A percentile compares a stretch with the other conserved stretches of the same genome.
These are phyloP conservation scores for Hiodon tergisus DNA, from an alignment of 2,113 vertebrate genomes.

Conservation along the genomic window DNA sequence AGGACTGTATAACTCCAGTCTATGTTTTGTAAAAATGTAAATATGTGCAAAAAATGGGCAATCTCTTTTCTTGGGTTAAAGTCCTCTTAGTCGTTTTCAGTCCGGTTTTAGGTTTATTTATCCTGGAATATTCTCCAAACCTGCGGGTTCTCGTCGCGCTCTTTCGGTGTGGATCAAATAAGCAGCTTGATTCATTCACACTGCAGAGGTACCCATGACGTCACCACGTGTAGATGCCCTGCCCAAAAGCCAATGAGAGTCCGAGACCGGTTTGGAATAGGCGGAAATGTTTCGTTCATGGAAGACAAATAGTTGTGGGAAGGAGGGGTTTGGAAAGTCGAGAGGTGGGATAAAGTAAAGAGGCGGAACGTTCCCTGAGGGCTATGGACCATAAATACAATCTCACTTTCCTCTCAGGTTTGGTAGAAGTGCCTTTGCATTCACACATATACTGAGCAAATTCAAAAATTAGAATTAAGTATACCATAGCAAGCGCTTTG, in stretches of 20 bases:
- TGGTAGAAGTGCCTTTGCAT: neutral
- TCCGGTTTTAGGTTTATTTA: constrained; percentile 29
- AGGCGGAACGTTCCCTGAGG: constrained; percentile 45
- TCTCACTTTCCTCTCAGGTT: neutral
- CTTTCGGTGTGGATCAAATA: constrained; percentile 59
- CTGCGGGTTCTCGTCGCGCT: constrained; percentile 41
- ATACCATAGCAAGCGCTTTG: too few species aligned
- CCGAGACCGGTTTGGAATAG: constrained; percentile 31
- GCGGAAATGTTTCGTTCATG: constrained; percentile 12
- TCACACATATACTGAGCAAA: neutral
- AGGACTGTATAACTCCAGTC: constrained; percentile 22
- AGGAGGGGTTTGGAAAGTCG: constrained; percentile 4
- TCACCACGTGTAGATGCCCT: constrained; percentile 69
- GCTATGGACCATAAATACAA: constrained; percentile 49
- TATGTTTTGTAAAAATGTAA: constrained; percentile 23
- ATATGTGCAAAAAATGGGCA: constrained; percentile 34
- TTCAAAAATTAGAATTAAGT: neutral
- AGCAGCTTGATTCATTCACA: constrained; percentile 84
- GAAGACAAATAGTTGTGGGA: neutral
- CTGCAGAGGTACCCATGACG: constrained; percentile 85
- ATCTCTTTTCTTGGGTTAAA: constrained; percentile 36
- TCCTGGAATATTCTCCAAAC: constrained; percentile 46
- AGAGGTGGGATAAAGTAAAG: constrained; percentile 37
- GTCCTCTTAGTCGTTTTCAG: constrained; percentile 27
- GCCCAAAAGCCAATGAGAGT: constrained; percentile 56